Percentiles rank a stretch among this genome's conserved stretches.
Conservation (phyloP, 2,113 vertebrate species). For the Cygnus atratus region DNA sequence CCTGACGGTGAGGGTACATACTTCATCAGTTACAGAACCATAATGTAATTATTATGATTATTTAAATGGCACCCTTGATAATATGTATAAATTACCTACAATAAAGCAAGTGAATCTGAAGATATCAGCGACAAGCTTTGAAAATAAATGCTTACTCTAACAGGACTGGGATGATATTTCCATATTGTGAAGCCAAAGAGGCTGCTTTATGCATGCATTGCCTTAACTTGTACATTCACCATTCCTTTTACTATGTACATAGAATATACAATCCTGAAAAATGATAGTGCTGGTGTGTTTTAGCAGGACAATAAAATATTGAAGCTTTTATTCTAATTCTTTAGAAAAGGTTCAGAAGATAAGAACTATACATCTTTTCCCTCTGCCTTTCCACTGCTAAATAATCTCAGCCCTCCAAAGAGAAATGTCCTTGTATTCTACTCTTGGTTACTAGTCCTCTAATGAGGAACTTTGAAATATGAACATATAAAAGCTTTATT, state of each 20-base stretch:
- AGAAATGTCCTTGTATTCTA: not conserved
- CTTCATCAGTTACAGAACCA: conserved; percentile 22
- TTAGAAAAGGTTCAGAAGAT: not conserved
- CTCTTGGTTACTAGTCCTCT: not conserved
- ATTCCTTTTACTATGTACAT: not conserved
- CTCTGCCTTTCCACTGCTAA: not conserved
- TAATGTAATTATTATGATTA: conserved; percentile 41
- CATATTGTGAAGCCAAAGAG: not conserved
- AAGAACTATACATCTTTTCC: not conserved
- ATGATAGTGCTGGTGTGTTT: not conserved
- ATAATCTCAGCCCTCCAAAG: not conserved
- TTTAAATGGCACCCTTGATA: conserved; percentile 44
- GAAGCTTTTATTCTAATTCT: not conserved
- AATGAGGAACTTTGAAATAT: not conserved
- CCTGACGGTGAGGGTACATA: conserved; percentile 8
- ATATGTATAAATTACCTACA: conserved; percentile 32
- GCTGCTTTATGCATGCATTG: not conserved
- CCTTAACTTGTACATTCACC: fast-evolving
- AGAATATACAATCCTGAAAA: not conserved
- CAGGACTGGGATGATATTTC: not conserved
- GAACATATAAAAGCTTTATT: not conserved
- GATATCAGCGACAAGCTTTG: not conserved
- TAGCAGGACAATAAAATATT: not conserved
- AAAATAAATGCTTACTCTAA: conserved; percentile 9
- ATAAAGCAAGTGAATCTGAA: conserved; percentile 15